Base-by-base conservation (phyloP, 2,888 invertebrate species). In the Caenorhabditis sp. region DNA sequence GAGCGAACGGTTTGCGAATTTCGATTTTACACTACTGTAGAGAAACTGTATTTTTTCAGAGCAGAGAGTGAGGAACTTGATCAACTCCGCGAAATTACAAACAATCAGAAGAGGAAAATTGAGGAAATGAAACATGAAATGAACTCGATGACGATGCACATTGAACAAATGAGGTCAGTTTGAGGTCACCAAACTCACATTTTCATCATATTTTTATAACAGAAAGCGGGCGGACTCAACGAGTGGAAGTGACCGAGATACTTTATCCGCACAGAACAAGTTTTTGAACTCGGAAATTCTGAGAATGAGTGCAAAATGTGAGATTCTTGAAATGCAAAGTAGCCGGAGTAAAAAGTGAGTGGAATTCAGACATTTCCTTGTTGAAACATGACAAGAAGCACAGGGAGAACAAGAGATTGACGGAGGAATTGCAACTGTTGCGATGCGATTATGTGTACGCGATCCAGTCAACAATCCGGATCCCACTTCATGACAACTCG, bases 281-380 rank as follows among this genome's bases (percentile, higher is more conserved):
- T 91, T 91, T 78, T 86, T 91, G 35, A 91, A 91, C 78, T 89
- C 90, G 61, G 91, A 91, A 84, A 89, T 91, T n/a, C 81, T 90
- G 30, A 89, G 90, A 55, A 83, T 91, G 74, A 89, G 89, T 48
- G 83, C 87, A 27, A 88, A 90, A 26, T 83, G 62, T 72, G 72
- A 75, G 55, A 59, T 65, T 46, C 24, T 63, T 7, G 68, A 65
- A 1, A 50, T 75, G 35, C 71, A 65, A 15, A 43, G 50, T 8
- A 52, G 41, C 13, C 56, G 61, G 13, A 27, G 37, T 13, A 63
- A 48, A 39, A 75, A 72, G 78, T 78, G 17, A 22, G 35, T 55
- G 1, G 11, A 58, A 30, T 27, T 27, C 9, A 15, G 3, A 27
- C 0, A 15, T 4, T 15, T 27, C n/a, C 8, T 20, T 17, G 8